Evolutionary conservation across 1,140 invertebrate genomes (phyloP), one percentile per base, ranked within the genome.

Genomic region (Sycophaga agraensis): DNA sequence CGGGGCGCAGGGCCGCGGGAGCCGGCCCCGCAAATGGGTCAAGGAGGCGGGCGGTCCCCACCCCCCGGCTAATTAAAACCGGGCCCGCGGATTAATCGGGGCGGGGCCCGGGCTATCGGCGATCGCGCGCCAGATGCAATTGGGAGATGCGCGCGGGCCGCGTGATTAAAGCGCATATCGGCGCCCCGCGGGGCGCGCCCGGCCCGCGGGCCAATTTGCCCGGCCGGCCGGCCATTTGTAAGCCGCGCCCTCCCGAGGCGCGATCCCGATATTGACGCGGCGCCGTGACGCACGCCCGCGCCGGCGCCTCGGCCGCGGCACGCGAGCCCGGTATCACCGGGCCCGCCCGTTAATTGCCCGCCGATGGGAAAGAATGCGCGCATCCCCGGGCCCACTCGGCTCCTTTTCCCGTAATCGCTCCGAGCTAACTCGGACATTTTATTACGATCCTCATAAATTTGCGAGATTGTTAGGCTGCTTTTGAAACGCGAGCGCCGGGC

Each of bases 111-210:
- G n/a, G n/a, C n/a, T 66, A 56, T 56, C 46, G 35, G 43, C 50
- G 51, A 31, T 42, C 45, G 35, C 42, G 31, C 34, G 26, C n/a
- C n/a, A n/a, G 68, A 66, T 59, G 68, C 66, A 73, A 73, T 74
- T 74, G 72, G 70, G 70, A 70, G 35, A 14, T 60, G 42, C 64
- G 45, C 51, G 58, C 66, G 64, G 64, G 49, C 59, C 53, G 35
- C 43, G 63, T 49, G 26, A 21, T 60, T n/a, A 21, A 53, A 39
- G n/a, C n/a, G n/a, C 50, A 54, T 54, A 54, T 61, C 34, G 50
- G 45, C 58, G 51, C 21, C 57, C 26, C 45, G 39, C 14, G 43
- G 19, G 53, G 24, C 24, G 17, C 21, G 7, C 22, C 4, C 21
- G 12, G 37, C n/a, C 9, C 35, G n/a, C 2, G 34, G 1, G 19